phyloP scores from a whole-genome alignment of 2,113 vertebrate species.

The Rhinolophus sinicus region DNA sequence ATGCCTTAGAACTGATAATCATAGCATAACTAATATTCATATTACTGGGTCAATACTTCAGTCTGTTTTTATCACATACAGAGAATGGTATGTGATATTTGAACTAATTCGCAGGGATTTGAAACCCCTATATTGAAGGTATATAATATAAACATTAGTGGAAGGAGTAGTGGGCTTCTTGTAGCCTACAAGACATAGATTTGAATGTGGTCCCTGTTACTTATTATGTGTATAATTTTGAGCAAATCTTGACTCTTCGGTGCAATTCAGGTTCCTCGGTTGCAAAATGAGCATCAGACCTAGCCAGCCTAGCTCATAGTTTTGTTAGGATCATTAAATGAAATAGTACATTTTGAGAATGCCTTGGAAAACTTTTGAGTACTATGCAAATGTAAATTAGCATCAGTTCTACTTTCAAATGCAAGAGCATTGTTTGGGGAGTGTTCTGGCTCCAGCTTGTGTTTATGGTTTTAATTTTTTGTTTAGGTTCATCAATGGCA shows the following conservation, averaged over 20 bases:
- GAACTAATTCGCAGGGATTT: conserved; percentile 7
- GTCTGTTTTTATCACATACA: neutral
- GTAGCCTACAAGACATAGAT: neutral
- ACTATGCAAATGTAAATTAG: neutral
- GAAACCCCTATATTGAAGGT: neutral
- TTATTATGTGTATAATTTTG: neutral
- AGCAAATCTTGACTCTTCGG: neutral
- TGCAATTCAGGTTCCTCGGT: neutral
- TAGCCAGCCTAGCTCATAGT: neutral
- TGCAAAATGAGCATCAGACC: neutral
- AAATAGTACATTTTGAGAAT: conserved; percentile 4
- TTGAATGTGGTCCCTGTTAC: neutral
- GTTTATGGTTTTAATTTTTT: neutral
- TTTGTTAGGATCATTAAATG: conserved; percentile 2
- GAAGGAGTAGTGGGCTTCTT: neutral
- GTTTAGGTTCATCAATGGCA: conserved; percentile 9
- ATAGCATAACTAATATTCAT: neutral
- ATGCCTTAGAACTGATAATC: neutral
- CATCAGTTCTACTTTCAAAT: conserved; percentile 28
- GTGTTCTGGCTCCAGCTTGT: conserved; percentile 5
- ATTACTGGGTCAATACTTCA: neutral
- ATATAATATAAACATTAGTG: neutral
- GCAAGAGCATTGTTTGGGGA: neutral
- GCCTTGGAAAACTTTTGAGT: neutral
- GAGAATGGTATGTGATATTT: conserved; percentile 32